Evolutionary conservation across 2,797 vertebrate genomes (phyloP).

Genomic region (Mus minutoides): DNA sequence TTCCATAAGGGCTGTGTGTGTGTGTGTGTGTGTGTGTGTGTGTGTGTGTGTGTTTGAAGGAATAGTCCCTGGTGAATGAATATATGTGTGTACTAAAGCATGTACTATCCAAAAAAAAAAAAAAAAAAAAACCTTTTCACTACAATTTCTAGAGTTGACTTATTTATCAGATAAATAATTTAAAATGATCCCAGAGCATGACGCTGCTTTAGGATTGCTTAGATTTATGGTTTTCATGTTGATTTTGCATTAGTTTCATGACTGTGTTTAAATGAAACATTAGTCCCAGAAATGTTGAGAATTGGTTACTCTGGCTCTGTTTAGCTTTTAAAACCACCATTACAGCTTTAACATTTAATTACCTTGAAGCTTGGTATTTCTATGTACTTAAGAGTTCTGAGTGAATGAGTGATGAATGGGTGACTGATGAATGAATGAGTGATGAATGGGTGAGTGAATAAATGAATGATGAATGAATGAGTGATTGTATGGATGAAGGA

Average conservation of each 20-base stretch:
- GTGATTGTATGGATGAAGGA: not conserved
- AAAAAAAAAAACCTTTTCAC: not conserved
- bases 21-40: not conserved
- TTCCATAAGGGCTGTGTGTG: not conserved
- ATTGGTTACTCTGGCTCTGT: constrained; percentile 1
- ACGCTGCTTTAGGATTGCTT: constrained; percentile 9
- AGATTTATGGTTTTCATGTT: constrained; percentile 1
- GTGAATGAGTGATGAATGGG: not conserved
- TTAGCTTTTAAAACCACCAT: constrained; percentile 13
- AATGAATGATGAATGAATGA: not conserved
- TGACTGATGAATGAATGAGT: not conserved
- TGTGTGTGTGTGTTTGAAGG: constrained; percentile 1
- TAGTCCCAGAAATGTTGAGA: not conserved
- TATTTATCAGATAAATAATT: constrained; percentile 28
- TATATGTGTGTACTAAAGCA: not conserved
- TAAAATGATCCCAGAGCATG: constrained; percentile 21
- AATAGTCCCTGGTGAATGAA: not conserved
- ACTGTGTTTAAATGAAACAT: constrained; percentile 1
- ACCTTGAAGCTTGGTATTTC: not conserved
- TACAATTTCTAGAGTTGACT: constrained; percentile 4
- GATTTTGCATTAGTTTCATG: not conserved
- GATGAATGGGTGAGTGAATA: not conserved
- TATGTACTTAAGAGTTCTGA: not conserved
- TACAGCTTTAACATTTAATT: not conserved
- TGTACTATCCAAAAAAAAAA: not conserved